Base-by-base conservation (phyloP, 2,888 invertebrate species). In the Cacoxenus indagator region DNA sequence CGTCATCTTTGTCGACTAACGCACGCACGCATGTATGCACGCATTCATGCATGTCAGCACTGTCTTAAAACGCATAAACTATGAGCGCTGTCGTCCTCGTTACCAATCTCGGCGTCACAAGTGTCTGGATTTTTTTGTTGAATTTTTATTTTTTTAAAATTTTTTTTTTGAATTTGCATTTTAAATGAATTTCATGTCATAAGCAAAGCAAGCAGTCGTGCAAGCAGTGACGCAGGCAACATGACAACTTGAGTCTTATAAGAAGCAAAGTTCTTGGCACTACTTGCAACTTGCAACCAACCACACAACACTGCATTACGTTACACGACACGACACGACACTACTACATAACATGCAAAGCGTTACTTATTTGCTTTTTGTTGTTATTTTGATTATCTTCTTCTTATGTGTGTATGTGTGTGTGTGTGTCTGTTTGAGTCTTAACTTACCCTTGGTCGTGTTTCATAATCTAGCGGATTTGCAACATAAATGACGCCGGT, bases 401-500 rank as follows among this genome's bases (percentile, higher is more conserved):
- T 43, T 37, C 11, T 0, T 43, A n/a, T n/a, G n/a, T n/a, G n/a
- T n/a, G n/a, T 19, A 51, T 19, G 17, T 51, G 48, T 48, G 31
- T 31, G 31, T 31, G 31, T 37, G 37, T 4, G 1, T 4, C 9
- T 4, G 2, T 37, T 8, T 37, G 37, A 11, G 9, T 55, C 29
- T 1, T 17, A 43, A 91, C 95, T 95, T 90, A 97, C 97, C 92
- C 97, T 92, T 90, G 96, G 96, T 87, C 96, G 92, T 67, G 96
- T 95, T 89, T 98, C 98, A 89, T 97, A 98, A 91, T 98, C 98
- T 87, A 98, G 91, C 70, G 96, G 95, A 80, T 96, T 96, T 70
- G 97, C 97, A 80, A 98, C 97, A 90, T 96, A 98, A 89, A 98
- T 97, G 87, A 97, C 97, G 78, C 98, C 98, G 76, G 97, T 98